A percentile compares a stretch with the other conserved stretches of the same genome.
Evolutionary conservation across 2,797 vertebrate species (phyloP).

Genomic region (Bradypodion ventrale): DNA sequence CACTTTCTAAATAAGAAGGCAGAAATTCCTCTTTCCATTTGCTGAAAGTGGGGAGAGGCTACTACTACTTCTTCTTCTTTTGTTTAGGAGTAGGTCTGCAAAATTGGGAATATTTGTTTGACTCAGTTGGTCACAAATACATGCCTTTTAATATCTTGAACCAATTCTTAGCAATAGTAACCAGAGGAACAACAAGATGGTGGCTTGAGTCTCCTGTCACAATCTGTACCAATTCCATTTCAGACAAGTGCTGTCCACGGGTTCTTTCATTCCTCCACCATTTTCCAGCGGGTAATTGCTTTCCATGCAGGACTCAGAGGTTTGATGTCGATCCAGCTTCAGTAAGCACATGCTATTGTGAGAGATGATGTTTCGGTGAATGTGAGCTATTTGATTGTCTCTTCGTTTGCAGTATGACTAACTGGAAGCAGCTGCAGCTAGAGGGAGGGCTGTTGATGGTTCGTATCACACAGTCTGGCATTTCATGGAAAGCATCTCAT

Average conservation of each 20-base stretch:
- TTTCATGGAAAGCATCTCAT: constrained; percentile 72
- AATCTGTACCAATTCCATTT: constrained; percentile 62
- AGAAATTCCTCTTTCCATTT: background rate
- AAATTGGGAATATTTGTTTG: background rate
- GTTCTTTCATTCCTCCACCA: constrained; percentile 68
- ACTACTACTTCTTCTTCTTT: too few relatives aligned
- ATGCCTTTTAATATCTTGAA: constrained; percentile 24
- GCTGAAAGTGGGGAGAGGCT: too few relatives aligned
- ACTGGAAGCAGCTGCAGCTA: constrained; percentile 80
- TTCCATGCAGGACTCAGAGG: constrained; percentile 65
- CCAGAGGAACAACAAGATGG: constrained; percentile 1
- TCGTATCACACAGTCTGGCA: constrained; percentile 71
- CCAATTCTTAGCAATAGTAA: constrained; percentile 33
- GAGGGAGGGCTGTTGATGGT: constrained; percentile 60
- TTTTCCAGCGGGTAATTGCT: constrained; percentile 73
- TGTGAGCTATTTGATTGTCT: constrained; percentile 72
- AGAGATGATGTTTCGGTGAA: constrained; percentile 73
- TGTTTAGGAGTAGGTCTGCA: background rate
- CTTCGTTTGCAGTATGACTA: constrained; percentile 78
- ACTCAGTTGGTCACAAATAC: background rate
- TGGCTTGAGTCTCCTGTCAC: constrained; percentile 51
- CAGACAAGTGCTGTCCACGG: constrained; percentile 58
- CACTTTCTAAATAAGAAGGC: background rate
- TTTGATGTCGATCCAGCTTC: constrained; percentile 76
- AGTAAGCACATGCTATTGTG: constrained; percentile 60